phyloP scores from a whole-genome alignment of 2,888 invertebrate genomes.

The Napeogenes inachia region DNA sequence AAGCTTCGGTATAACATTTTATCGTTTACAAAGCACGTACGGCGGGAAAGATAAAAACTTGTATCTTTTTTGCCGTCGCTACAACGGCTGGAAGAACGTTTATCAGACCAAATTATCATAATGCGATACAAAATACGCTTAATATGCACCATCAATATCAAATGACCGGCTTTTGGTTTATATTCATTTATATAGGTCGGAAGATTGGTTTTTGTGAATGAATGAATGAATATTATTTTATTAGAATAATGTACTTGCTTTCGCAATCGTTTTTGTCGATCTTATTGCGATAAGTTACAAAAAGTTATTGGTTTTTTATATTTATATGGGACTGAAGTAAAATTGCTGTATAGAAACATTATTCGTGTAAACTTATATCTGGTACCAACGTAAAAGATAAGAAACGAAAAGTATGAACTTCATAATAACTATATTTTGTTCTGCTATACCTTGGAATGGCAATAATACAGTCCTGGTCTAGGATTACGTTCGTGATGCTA shows the following conservation, averaged over 20 bases:
- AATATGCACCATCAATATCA: conserved; percentile 3
- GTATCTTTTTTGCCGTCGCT: conserved; percentile 16
- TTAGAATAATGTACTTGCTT: too few species aligned
- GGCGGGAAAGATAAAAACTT: conserved; percentile 22
- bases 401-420: too few species aligned
- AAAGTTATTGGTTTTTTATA: too few species aligned
- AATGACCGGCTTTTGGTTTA: not conserved
- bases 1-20: conserved; percentile 17
- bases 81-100: conserved; percentile 13
- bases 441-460: not conserved
- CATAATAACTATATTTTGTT: not conserved
- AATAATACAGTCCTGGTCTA: not conserved
- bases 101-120: conserved; percentile 15
- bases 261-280: too few species aligned
- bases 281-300: too few species aligned
- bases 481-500: not conserved
- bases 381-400: too few species aligned
- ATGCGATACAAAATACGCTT: conserved; percentile 12
- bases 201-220: not conserved
- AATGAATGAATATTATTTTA: too few species aligned
- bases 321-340: too few species aligned
- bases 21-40: conserved; percentile 20
- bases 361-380: too few species aligned
- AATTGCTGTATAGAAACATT: too few species aligned
- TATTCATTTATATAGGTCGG: not conserved